Conservation (phyloP, 2,797 vertebrate species). For the Trematocara caparti region DNA sequence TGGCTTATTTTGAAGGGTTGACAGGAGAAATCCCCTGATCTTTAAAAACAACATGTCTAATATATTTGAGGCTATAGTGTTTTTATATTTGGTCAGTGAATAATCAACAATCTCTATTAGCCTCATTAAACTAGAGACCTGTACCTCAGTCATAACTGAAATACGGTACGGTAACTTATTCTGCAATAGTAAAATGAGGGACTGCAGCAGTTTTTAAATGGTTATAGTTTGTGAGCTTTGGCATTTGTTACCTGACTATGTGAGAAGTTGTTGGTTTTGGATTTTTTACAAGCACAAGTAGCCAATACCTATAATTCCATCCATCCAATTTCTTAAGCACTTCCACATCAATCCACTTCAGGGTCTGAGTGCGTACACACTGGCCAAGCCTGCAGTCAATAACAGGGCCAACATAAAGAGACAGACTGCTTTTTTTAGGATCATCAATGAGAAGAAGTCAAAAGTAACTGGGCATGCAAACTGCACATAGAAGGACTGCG, state of each 20-base stretch:
- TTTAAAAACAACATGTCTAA: background rate
- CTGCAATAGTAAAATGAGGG: background rate
- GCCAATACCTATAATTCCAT: background rate
- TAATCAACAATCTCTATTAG: background rate
- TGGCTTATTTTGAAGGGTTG: background rate
- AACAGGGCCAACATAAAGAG: background rate
- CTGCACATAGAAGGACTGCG: background rate
- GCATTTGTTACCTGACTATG: background rate
- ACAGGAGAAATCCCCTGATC: background rate
- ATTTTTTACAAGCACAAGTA: background rate
- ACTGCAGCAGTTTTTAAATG: background rate
- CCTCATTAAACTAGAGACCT: background rate
- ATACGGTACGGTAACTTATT: rapidly evolving
- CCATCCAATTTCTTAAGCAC: background rate
- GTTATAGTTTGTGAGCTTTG: background rate
- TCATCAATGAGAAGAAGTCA: background rate
- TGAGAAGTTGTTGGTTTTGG: background rate
- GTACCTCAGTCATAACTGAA: background rate
- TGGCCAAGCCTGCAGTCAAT: background rate
- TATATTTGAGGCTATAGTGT: background rate
- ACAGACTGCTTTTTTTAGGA: background rate
- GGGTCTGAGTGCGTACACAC: background rate
- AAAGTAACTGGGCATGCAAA: background rate
- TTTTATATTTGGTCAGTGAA: background rate
- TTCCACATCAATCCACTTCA: background rate